These are phyloP conservation scores for Buteo buteo DNA, from an alignment of 2,113 vertebrate species.

Conservation along the genomic window DNA sequence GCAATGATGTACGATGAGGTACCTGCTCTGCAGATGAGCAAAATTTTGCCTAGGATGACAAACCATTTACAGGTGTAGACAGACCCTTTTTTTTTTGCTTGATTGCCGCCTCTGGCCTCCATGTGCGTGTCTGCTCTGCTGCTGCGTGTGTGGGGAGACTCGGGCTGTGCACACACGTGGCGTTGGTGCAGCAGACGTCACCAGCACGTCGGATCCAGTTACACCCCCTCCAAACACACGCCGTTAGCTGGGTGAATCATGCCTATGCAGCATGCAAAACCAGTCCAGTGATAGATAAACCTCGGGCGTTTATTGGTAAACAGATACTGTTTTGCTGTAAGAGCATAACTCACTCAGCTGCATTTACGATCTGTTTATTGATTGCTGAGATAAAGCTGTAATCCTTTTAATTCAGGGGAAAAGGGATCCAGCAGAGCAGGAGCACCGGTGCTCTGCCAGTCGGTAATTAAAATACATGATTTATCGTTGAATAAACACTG, in stretches of 20 bases:
- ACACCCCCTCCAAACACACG: not conserved
- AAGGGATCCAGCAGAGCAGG: not conserved
- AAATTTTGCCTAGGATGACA: not conserved
- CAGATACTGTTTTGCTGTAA: not conserved
- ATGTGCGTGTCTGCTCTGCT: not conserved
- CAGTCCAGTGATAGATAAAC: not conserved
- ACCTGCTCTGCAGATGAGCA: not conserved
- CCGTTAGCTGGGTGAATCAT: not conserved
- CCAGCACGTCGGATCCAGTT: not conserved
- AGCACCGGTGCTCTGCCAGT: not conserved
- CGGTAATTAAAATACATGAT: not conserved
- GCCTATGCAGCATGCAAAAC: slow-evolving; percentile 4
- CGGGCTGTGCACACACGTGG: not conserved
- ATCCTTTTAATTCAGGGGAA: not conserved
- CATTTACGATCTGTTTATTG: not conserved
- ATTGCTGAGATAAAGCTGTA: slow-evolving; percentile 23
- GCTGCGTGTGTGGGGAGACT: not conserved
- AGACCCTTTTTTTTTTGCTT: not conserved
- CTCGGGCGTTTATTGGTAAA: slow-evolving; percentile 2
- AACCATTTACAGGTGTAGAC: not conserved
- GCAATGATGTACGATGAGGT: fast-evolving
- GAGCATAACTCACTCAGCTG: not conserved
- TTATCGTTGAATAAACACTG: not conserved
- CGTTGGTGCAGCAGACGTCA: slow-evolving; percentile 17
- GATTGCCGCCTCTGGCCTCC: not conserved